phyloP scores from a whole-genome alignment of 1,140 invertebrate genomes.

The Platyscapa corneri region DNA sequence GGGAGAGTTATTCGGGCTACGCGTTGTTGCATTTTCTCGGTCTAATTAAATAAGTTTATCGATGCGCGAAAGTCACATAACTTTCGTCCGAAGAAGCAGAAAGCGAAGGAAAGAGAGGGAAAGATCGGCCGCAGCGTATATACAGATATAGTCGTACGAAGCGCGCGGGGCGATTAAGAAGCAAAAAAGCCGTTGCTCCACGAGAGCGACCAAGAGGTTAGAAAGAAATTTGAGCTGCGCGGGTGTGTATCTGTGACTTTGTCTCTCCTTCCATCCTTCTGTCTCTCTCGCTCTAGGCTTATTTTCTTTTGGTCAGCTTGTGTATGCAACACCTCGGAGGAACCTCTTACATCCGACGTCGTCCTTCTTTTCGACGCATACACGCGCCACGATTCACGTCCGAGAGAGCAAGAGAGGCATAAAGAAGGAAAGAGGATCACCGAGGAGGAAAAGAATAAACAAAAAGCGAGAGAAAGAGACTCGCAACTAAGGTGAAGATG shows the following conservation, averaged over 20 bases:
- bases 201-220: slow-evolving; percentile 20
- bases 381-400: not conserved
- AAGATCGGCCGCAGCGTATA: not conserved
- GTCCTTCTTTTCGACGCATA: not conserved
- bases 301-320: not conserved
- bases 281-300: slow-evolving; percentile 3
- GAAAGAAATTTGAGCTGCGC: slow-evolving; percentile 39
- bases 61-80: slow-evolving; percentile 47
- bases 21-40: slow-evolving; percentile 17
- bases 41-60: slow-evolving; percentile 36
- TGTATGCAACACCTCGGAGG: not conserved
- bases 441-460: slow-evolving; percentile 33
- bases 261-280: not conserved
- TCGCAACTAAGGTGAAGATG: not conserved
- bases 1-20: not conserved
- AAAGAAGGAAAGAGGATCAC: not conserved
- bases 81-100: slow-evolving; percentile 35
- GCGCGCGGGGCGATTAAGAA: slow-evolving; percentile 37
- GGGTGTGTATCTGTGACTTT: slow-evolving; percentile 13
- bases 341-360: not conserved
- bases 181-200: slow-evolving; percentile 28
- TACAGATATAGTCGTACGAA: not conserved
- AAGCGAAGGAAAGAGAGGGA: slow-evolving; percentile 22
- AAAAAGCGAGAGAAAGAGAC: slow-evolving; percentile 18
- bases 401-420: no score